A percentile compares a stretch with the other conserved stretches of the same genome.
These are phyloP conservation scores for Hydrolagus colliei DNA, from an alignment of 2,797 vertebrate species.

Conservation along the genomic window DNA sequence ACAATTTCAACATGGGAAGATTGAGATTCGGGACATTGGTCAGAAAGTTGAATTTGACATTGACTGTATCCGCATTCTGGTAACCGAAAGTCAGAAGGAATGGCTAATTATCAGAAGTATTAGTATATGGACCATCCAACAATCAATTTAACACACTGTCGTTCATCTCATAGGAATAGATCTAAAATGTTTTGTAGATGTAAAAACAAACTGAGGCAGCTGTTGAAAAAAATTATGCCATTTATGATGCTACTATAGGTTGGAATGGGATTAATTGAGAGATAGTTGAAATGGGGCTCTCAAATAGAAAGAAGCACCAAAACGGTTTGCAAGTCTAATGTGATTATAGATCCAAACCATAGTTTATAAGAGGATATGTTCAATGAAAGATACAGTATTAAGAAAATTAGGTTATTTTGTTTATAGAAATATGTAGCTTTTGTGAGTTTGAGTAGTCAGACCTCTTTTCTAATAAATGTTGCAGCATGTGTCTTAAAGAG, in stretches of 20 bases:
- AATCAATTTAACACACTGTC: constrained; percentile 49
- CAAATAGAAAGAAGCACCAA: too few relatives aligned
- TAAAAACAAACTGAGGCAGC: constrained; percentile 10
- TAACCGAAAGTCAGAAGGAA: constrained; percentile 85
- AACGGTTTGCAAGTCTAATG: background rate
- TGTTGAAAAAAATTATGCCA: background rate
- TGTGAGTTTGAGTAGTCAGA: background rate
- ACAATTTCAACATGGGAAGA: constrained; percentile 87
- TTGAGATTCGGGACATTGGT: constrained; percentile 81
- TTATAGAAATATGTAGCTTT: background rate
- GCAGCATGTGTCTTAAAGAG: background rate
- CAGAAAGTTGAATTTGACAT: constrained; percentile 87
- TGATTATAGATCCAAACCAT: background rate
- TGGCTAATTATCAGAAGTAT: constrained; percentile 93
- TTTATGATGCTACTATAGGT: background rate
- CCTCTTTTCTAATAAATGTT: too few relatives aligned
- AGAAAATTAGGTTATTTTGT: too few relatives aligned
- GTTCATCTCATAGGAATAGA: background rate
- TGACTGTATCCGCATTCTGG: constrained; percentile 83
- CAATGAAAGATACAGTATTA: background rate
- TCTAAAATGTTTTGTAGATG: constrained; percentile 6
- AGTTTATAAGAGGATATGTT: background rate
- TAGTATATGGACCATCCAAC: constrained; percentile 87
- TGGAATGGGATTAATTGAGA: background rate
- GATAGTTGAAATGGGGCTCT: too few relatives aligned